Conservation (phyloP, 2,113 vertebrate genomes). For the Paramormyrops kingsleyae region DNA sequence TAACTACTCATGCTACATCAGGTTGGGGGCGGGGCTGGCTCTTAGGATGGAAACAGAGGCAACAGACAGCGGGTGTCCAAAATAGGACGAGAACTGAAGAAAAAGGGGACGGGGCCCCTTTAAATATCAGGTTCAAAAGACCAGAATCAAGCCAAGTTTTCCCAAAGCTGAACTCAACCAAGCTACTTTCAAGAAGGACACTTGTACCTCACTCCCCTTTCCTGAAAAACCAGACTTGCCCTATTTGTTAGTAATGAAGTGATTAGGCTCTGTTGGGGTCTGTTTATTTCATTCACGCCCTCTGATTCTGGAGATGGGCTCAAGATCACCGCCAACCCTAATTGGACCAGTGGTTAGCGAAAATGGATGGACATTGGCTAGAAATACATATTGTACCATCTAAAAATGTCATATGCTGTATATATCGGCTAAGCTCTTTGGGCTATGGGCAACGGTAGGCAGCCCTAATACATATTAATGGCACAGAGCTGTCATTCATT, state of each 20-base stretch:
- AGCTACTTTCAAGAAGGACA: not conserved
- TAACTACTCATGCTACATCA: not conserved
- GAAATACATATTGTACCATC: not conserved
- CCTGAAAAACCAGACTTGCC: not conserved
- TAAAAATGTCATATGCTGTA: not conserved
- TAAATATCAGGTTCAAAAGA: not conserved
- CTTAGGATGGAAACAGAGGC: not conserved
- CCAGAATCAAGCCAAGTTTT: not conserved
- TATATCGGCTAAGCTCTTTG: not conserved
- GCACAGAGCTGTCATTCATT: not conserved
- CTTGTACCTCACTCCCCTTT: not conserved
- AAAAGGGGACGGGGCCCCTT: not conserved
- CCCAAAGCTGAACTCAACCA: not conserved
- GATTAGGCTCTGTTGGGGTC: not conserved
- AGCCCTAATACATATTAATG: slow-evolving; percentile 3
- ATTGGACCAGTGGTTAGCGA: not conserved
- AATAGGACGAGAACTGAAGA: not conserved
- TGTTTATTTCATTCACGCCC: not conserved
- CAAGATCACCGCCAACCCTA: not conserved
- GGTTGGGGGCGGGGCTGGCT: not conserved
- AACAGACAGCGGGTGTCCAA: not conserved
- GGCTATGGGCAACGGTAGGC: not conserved
- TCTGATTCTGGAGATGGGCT: not conserved
- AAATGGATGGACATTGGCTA: not conserved
- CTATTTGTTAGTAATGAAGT: not conserved